Conservation (phyloP, 2,888 invertebrate genomes). For the Bombylius major region DNA sequence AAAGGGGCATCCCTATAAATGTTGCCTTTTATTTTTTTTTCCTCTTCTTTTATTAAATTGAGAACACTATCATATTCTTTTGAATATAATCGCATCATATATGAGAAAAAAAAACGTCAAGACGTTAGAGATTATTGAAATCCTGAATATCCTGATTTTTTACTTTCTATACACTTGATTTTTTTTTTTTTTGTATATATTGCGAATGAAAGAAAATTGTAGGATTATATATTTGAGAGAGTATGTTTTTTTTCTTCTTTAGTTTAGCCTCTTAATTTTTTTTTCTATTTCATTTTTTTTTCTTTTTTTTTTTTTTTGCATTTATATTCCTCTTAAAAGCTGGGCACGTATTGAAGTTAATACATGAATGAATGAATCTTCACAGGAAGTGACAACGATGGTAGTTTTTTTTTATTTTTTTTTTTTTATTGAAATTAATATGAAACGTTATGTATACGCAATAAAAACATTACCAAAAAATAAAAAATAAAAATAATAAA, state of each 20-base stretch:
- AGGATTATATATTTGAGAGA: not conserved
- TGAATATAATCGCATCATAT: conserved; percentile 12
- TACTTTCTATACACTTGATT: not conserved
- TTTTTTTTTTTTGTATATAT: too few relatives aligned
- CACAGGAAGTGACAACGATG: too few relatives aligned
- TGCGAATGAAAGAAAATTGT: too few relatives aligned
- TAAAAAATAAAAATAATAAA: too few relatives aligned
- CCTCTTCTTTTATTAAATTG: conserved; percentile 13
- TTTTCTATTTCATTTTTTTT: not conserved
- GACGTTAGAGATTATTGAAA: conserved; percentile 9
- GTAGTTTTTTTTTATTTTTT: too few relatives aligned
- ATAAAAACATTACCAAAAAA: too few relatives aligned
- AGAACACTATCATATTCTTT: conserved; percentile 10
- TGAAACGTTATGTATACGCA: too few relatives aligned
- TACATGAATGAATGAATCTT: too few relatives aligned
- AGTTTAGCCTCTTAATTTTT: not conserved
- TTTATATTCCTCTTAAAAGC: too few relatives aligned
- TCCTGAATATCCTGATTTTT: conserved; percentile 1
- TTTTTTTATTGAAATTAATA: too few relatives aligned
- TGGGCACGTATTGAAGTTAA: too few relatives aligned
- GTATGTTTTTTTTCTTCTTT: too few relatives aligned
- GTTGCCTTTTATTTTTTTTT: conserved; percentile 4
- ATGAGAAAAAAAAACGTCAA: conserved; percentile 5
- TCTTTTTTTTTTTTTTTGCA: not conserved
- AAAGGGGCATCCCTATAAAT: conserved; percentile 10